phyloP scores from a whole-genome alignment of 2,797 vertebrate species.

The Hemibagrus guttatus region DNA sequence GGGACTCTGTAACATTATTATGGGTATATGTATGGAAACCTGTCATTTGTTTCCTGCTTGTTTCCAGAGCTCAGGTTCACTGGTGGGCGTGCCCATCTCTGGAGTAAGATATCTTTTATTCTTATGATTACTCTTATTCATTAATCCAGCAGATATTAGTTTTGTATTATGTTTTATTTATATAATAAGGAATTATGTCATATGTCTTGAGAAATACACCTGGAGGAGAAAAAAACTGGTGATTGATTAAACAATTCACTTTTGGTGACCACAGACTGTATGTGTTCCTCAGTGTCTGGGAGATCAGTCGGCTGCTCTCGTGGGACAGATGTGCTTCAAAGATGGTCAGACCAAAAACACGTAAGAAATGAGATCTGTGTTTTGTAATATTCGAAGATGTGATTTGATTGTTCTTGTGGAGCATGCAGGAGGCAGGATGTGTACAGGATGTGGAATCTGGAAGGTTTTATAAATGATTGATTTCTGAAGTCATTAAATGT shows the following conservation, averaged over 20 bases:
- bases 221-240: background rate
- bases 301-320: slow-evolving; percentile 94
- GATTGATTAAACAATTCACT: background rate
- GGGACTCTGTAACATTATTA: background rate
- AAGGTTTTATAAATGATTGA: background rate
- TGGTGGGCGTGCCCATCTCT: slow-evolving; percentile 93
- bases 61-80: slow-evolving; percentile 86
- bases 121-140: background rate
- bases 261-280: background rate
- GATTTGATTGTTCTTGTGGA: background rate
- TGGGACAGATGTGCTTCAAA: slow-evolving; percentile 97
- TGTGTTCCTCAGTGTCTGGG: slow-evolving; percentile 84
- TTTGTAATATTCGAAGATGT: background rate
- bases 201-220: background rate
- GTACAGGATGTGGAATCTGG: background rate
- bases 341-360: slow-evolving; percentile 97
- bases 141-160: background rate
- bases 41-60: background rate
- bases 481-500: background rate
- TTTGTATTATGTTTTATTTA: background rate
- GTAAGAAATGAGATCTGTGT: slow-evolving; percentile 69
- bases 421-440: background rate
- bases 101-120: slow-evolving; percentile 81
- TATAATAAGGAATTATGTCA: background rate
- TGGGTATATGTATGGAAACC: background rate